Evolutionary conservation across 2,888 invertebrate genomes (phyloP).

Genomic region (Dicyrtomina minuta): DNA sequence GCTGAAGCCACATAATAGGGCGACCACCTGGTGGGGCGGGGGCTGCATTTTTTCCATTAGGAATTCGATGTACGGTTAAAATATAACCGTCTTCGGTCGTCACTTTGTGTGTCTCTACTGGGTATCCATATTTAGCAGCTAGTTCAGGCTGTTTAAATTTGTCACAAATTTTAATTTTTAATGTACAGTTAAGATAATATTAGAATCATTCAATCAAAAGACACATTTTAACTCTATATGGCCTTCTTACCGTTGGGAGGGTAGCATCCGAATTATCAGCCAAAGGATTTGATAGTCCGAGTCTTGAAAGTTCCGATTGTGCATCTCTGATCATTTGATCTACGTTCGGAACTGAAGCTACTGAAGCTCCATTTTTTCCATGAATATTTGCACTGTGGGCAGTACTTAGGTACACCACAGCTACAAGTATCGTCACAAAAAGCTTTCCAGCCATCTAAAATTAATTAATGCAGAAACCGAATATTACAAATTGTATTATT

Average conservation of each 20-base stretch:
- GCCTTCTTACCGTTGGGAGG: background rate
- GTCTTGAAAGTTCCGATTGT: too few species aligned
- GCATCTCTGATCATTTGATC: too few species aligned
- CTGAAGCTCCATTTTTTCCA: too few species aligned
- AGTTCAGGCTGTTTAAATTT: slow-evolving; percentile 49
- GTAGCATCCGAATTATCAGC: slow-evolving; percentile 8
- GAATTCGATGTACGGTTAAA: slow-evolving; percentile 41
- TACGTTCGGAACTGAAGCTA: too few species aligned
- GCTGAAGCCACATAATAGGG: slow-evolving; percentile 56
- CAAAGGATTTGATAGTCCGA: slow-evolving; percentile 1
- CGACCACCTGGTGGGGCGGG: slow-evolving; percentile 20
- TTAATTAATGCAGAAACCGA: too few species aligned
- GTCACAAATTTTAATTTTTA: slow-evolving; percentile 13
- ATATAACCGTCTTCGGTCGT: slow-evolving; percentile 45
- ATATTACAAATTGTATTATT: too few species aligned
- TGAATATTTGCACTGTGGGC: too few species aligned
- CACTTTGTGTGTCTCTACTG: slow-evolving; percentile 42
- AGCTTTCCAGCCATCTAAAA: too few species aligned
- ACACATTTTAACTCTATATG: background rate
- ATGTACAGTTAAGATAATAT: too few species aligned
- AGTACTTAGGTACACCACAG: too few species aligned
- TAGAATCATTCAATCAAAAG: background rate
- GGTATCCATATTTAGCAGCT: slow-evolving; percentile 47
- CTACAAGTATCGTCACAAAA: too few species aligned
- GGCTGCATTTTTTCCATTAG: slow-evolving; percentile 38